phyloP scores from a whole-genome alignment of 2,888 invertebrate species.

The Eristalis pertinax region DNA sequence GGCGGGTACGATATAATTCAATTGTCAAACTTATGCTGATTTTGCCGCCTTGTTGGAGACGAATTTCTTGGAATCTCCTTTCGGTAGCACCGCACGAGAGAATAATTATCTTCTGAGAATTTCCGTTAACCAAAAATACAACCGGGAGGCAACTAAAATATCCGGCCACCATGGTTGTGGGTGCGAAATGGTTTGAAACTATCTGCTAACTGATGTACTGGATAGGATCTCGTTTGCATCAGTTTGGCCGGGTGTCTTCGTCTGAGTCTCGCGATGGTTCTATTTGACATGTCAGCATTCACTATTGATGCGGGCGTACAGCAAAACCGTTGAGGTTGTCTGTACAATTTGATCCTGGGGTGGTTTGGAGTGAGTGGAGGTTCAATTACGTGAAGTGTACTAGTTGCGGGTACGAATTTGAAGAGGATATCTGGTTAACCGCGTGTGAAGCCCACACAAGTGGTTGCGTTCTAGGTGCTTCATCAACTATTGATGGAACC shows the following conservation, averaged over 20 bases:
- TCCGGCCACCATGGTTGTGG: neutral
- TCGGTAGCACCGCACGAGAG: neutral
- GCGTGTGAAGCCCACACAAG: neutral
- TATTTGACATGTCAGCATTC: neutral
- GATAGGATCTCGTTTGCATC: constrained; percentile 42
- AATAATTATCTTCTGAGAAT: constrained; percentile 44
- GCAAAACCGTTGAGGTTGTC: neutral
- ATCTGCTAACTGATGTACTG: constrained; percentile 59
- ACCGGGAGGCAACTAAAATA: constrained; percentile 1
- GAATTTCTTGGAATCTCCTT: neutral
- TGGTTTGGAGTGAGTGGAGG: neutral
- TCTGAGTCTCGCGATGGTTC: constrained; percentile 3
- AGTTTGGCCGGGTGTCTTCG: constrained; percentile 29
- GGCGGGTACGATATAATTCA: neutral
- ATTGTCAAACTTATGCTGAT: constrained; percentile 25
- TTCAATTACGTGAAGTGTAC: neutral
- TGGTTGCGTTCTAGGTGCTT: neutral
- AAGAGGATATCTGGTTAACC: neutral
- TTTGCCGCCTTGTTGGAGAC: neutral
- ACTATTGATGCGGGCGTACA: neutral
- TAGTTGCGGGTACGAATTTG: neutral
- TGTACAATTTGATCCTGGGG: neutral
- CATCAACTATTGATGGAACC: neutral
- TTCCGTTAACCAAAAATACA: constrained; percentile 1
- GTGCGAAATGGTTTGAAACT: constrained; percentile 34